These are phyloP conservation scores for Lutraria lutraria DNA, from an alignment of 2,888 invertebrate genomes.

Conservation along the genomic window DNA sequence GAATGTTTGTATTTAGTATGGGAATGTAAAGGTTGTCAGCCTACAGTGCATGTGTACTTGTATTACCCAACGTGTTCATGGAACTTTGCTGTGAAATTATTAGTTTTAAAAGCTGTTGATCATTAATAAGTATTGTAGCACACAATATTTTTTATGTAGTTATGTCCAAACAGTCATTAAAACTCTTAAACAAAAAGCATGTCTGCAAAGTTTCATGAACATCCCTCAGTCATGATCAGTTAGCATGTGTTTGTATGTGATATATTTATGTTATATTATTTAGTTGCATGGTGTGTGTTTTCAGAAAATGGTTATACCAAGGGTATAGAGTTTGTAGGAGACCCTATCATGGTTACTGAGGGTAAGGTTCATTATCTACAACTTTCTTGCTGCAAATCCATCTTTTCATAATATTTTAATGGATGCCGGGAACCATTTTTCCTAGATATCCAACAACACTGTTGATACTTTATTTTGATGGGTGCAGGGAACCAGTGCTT, in stretches of 20 bases:
- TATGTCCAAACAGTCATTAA: not conserved
- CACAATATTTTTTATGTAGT: not conserved
- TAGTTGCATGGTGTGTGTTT: constrained; percentile 59
- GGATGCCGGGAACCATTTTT: too few relatives aligned
- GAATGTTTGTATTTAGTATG: not conserved
- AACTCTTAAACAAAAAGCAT: not conserved
- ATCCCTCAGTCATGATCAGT: not conserved
- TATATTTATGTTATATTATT: constrained; percentile 7
- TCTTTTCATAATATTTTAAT: not conserved
- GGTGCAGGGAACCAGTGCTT: too few relatives aligned
- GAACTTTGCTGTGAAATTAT: not conserved
- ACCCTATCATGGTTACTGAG: constrained; percentile 77
- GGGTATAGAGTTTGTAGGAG: constrained; percentile 75
- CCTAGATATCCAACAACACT: too few relatives aligned
- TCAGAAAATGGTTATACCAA: constrained; percentile 78
- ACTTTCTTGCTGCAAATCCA: not conserved
- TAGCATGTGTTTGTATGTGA: constrained; percentile 1
- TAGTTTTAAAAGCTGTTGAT: not conserved
- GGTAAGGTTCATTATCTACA: constrained; percentile 72
- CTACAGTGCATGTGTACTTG: not conserved
- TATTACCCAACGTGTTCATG: not conserved
- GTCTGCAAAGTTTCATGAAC: constrained; percentile 4
- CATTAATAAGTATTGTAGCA: not conserved
- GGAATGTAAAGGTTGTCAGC: not conserved
- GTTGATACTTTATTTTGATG: too few relatives aligned